Evolutionary conservation across 1,140 invertebrate genomes (phyloP), one percentile per base, ranked within the genome.

Genomic region (Campoletis sonorensis): DNA sequence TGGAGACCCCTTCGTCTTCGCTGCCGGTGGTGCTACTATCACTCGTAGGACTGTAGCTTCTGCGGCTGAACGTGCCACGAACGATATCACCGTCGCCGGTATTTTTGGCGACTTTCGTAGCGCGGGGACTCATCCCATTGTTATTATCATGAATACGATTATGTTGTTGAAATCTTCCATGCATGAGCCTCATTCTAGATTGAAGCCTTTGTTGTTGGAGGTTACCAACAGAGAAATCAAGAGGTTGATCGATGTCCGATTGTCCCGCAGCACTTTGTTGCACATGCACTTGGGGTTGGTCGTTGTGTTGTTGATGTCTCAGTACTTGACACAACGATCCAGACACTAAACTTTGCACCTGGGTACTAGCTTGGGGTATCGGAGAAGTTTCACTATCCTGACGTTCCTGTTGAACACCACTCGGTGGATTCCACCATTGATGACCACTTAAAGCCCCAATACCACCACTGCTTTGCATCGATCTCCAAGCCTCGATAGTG

Each of bases 1-100:
- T 92, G 30, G 91, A 92, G 0, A 92, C 91, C 21, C 90, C 91
- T 80, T 92, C 91, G 79, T 92, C 91, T 54, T 92, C 91, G 85
- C 90, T 91, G 40, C 85, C 90, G 78, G 88, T 90, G 37, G 85
- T 86, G 80, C 89, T 91, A 23, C 81, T 89, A 64, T 92, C 91
- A 87, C 91, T 92, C 13, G 76, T 61, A 33, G 91, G 90, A 26
- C 91, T 92, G 84, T 88, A 91, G 81, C 91, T 92, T 75, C 88
- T 86, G 76, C 90, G 88, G 68, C 76, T 78, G 30, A 51, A 78
- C 13, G 54, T 61, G 30, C 58, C 58, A 16, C 76, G 76, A 15
- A 49, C 76, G 45, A 67, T 67, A 21, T 40, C 72, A 27, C 15
- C 72, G 45, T 88, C 88, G 30, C 83, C 84, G 18, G 82, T 84